Evolutionary conservation across 2,888 invertebrate species (phyloP), one percentile per base, ranked within the genome.

Genomic region (Tipula lateralis): DNA sequence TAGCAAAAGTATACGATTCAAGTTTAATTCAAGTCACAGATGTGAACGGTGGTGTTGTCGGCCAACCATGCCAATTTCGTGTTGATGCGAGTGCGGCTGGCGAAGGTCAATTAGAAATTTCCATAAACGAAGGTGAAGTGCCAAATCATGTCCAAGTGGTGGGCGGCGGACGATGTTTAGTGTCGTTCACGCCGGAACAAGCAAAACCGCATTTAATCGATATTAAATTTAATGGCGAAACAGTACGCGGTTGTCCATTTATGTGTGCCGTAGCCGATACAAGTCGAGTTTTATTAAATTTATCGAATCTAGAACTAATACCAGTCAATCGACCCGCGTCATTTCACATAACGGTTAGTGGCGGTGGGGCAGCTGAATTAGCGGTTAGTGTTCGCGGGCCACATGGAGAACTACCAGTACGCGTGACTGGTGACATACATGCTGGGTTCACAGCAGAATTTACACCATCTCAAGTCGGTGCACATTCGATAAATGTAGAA

Each of bases 41-140:
- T 89, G 96, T 99, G 36, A 95, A 96, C 87, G 96, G 96, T 88
- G 98, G 97, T 85, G 94, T 96, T 86, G 97, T 99, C 50, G 98
- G 98, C 84, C 97, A 98, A 90, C 96, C 97, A 86, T 97, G 98
- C 89, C 97, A 98, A 91, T 99, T 99, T 91, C 94, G 96, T 94
- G 99, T 99, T 90, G 99, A 99, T 91, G 99, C 99, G 84, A 97
- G 97, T 89, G 96, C 97, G 88, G 99, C 99, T 84, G 99, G 99
- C 66, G 99, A 99, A 92, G 99, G 99, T 84, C 99, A 99, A 91
- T 92, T 99, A 88, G 99, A 99, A 93, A 99, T 99, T 89, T 98
- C 98, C 88, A 98, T 99, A 89, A 99, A 99, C 90, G 98, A 98
- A 91, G 99, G 99, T 87, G 97, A 98, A 92, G 97, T 99, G 86